These are phyloP conservation scores for Drosophila kikkawai DNA, from an alignment of 1,140 invertebrate genomes.

Conservation along the genomic window DNA sequence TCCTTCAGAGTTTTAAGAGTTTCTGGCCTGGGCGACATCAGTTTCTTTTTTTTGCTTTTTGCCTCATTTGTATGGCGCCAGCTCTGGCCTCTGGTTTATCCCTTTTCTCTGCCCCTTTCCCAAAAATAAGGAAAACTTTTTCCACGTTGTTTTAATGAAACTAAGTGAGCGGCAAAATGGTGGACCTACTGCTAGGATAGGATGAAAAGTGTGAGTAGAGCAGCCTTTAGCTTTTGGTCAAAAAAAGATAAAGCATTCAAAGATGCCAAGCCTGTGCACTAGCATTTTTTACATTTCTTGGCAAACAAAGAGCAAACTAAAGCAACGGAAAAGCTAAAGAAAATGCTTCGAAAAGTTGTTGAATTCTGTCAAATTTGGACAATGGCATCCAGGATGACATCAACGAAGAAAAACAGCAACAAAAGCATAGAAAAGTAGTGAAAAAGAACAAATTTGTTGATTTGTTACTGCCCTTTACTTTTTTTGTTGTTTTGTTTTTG, in stretches of 20 bases:
- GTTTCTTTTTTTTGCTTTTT: constrained; percentile 5
- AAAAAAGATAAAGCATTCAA: constrained; percentile 34
- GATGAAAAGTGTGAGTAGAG: background rate
- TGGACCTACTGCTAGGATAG: constrained; percentile 2
- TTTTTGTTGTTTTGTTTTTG: background rate
- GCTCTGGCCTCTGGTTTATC: constrained; percentile 6
- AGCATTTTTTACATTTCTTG: constrained; percentile 5
- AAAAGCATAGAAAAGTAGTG: constrained; percentile 3
- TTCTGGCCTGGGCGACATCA: constrained; percentile 47
- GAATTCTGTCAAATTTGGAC: constrained; percentile 28
- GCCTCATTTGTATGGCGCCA: constrained; percentile 53
- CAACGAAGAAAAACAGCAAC: background rate
- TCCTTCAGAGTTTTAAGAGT: constrained; percentile 31
- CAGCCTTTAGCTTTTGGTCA: constrained; percentile 5
- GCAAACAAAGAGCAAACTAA: background rate
- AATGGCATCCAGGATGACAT: constrained; percentile 11
- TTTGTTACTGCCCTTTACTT: background rate
- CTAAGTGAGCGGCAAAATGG: constrained; percentile 70
- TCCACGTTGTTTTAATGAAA: constrained; percentile 69
- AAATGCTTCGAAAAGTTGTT: constrained; percentile 37
- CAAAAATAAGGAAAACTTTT: constrained; percentile 30
- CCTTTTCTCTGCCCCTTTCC: background rate
- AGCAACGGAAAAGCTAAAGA: constrained; percentile 5
- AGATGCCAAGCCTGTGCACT: constrained; percentile 17
- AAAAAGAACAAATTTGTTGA: constrained; percentile 22